Conservation (phyloP, 1,140 invertebrate species). For the Wiebesia pumilae region DNA sequence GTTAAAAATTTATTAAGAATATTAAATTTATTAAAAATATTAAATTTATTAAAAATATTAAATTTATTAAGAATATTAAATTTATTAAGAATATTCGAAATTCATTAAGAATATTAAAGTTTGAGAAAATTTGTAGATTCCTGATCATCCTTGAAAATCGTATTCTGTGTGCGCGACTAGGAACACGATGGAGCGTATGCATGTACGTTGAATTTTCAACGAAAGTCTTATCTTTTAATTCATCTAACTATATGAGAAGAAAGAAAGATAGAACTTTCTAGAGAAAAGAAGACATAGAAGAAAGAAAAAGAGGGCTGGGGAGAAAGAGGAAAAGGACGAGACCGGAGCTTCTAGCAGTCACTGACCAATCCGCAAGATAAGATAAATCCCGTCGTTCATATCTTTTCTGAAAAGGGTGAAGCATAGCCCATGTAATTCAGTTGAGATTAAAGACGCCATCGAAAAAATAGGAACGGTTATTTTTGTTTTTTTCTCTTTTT, state of each 20-base stretch:
- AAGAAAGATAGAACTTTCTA: not conserved
- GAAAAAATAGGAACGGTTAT: not conserved
- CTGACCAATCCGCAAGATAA: slow-evolving; percentile 47
- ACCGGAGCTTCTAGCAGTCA: slow-evolving; percentile 26
- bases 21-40: no score
- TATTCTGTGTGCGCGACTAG: not conserved
- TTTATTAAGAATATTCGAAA: no score
- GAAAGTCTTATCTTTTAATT: slow-evolving; percentile 51
- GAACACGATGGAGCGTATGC: slow-evolving; percentile 8
- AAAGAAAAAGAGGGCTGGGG: not conserved
- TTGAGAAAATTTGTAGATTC: not conserved
- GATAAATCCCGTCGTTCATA: slow-evolving; percentile 36
- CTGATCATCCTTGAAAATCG: slow-evolving; percentile 21
- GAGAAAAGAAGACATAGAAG: not conserved
- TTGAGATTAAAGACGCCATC: slow-evolving; percentile 50
- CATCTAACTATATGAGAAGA: slow-evolving; percentile 34
- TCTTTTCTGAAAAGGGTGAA: slow-evolving; percentile 38
- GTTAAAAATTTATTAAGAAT: slow-evolving; percentile 13
- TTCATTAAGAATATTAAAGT: slow-evolving; percentile 13
- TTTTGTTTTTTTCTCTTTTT: slow-evolving; percentile 1
- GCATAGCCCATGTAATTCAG: slow-evolving; percentile 48
- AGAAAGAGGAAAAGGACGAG: not conserved
- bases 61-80: no score
- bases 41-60: no score
- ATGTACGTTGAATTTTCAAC: slow-evolving; percentile 43